phyloP scores from a whole-genome alignment of 2,888 invertebrate species.

The Lasioglossum calceatum region DNA sequence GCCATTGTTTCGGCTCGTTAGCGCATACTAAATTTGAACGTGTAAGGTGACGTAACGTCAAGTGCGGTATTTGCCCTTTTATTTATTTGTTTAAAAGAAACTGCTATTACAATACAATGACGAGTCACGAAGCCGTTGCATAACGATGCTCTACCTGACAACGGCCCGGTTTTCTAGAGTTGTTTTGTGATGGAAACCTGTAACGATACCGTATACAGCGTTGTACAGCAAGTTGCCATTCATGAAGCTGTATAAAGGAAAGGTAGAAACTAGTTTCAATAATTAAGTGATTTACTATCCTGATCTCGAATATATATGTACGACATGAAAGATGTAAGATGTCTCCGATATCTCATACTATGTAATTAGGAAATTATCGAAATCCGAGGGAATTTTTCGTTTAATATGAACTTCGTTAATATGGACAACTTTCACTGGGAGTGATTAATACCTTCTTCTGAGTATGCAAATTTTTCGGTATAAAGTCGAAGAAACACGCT shows the following conservation, averaged over 20 bases:
- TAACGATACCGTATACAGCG: not conserved
- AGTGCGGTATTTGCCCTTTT: not conserved
- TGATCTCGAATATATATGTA: not conserved
- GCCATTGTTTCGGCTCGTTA: not conserved
- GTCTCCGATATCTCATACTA: not conserved
- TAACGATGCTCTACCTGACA: not conserved
- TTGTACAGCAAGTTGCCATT: not conserved
- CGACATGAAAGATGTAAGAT: not conserved
- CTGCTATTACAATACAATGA: not conserved
- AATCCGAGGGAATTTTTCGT: not conserved
- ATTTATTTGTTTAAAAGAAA: constrained; percentile 1
- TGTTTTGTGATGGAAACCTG: not conserved
- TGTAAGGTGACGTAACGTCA: not conserved
- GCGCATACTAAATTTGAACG: not conserved
- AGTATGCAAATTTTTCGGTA: not conserved
- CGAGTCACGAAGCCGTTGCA: constrained; percentile 28
- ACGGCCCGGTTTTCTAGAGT: not conserved
- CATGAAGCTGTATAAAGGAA: not conserved
- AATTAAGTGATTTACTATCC: not conserved
- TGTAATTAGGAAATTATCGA: not conserved
- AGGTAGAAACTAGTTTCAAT: not conserved
- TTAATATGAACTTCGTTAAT: constrained; percentile 4
- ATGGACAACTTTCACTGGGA: constrained; percentile 38
- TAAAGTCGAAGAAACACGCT: not conserved
- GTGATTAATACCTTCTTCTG: constrained; percentile 16